A percentile compares a stretch with the other conserved stretches of the same genome.
These are phyloP conservation scores for Ochropleura plecta DNA, from an alignment of 2,888 invertebrate species.

Conservation along the genomic window DNA sequence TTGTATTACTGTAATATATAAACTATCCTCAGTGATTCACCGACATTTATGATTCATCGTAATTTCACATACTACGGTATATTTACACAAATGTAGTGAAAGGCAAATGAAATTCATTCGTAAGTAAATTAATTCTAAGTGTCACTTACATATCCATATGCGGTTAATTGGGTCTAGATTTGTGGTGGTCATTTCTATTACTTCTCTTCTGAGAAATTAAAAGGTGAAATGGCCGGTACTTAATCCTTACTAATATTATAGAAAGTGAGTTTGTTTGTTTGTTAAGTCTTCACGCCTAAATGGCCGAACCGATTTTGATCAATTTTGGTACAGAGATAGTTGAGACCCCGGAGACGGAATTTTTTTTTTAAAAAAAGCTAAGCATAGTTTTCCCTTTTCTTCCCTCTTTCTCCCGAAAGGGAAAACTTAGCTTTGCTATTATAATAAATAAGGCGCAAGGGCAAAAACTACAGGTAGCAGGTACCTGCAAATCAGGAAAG, in stretches of 20 bases:
- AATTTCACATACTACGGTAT: conserved; percentile 16
- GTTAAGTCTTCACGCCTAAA: too few species aligned
- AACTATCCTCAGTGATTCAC: conserved; percentile 3
- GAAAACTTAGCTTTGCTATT: too few species aligned
- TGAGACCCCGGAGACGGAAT: too few species aligned
- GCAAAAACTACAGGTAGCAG: too few species aligned
- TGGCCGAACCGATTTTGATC: too few species aligned
- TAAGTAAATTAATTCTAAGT: conserved; percentile 25
- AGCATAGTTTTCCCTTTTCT: too few species aligned
- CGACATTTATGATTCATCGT: conserved; percentile 9
- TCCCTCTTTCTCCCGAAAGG: too few species aligned
- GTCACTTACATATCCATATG: conserved; percentile 16
- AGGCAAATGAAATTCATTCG: conserved; percentile 29
- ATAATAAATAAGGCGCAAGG: too few species aligned
- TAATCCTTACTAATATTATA: not conserved
- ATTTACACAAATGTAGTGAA: conserved; percentile 45
- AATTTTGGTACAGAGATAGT: too few species aligned
- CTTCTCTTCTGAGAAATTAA: conserved; percentile 13
- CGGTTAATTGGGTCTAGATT: conserved; percentile 10
- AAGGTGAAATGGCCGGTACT: not conserved
- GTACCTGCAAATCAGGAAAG: too few species aligned
- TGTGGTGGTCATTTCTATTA: conserved; percentile 8
- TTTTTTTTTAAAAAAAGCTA: too few species aligned
- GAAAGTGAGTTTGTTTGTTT: too few species aligned
- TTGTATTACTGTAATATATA: conserved; percentile 7